Evolutionary conservation across 2,888 invertebrate species (phyloP), one percentile per base, ranked within the genome.

Genomic region (Ephialtes manifestator): DNA sequence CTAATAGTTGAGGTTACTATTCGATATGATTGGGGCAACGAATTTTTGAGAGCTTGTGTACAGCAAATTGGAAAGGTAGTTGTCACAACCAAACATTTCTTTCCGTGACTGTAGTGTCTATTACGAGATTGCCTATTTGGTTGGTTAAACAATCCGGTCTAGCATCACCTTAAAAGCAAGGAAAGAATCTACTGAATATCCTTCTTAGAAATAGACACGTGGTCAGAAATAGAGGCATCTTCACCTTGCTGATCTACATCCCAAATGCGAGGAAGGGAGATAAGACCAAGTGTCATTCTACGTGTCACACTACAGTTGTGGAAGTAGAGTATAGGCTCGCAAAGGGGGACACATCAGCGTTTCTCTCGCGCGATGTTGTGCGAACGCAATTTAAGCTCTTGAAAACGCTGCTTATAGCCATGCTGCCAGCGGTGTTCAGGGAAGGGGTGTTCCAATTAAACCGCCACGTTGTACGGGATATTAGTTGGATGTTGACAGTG

Each of bases 401-500:
- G 53, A 65, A 18, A 20, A 51, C 43, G 72, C 65, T 53, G 43
- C 63, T 51, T 63, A 53, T 72, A 53, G 74, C 81, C 68, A 53
- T 48, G 71, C 68, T 90, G 84, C 81, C 35, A 24, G 63, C 20
- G 70, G 55, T 89, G 89, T 90, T 90, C 88, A 85, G 90, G 87
- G 87, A 84, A 68, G 86, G 87, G 84, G 87, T 90, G 89, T 91
- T 92, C 89, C 92, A 93, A 92, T 93, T 92, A 92, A 92, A 89
- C 90, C 89, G 90, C 89, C 91, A 91, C 91, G 92, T 92, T 92
- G 92, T 92, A 91, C 92, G 92, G 81, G 92, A 92, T 93, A 93
- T 93, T 93, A 93, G 93, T 91, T 92, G 91, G 92, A 88, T 93
- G 93, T 93, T 93, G 92, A 93, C 93, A 92, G 91, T 92, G 88